Evolutionary conservation across 2,888 invertebrate species (phyloP).

Genomic region (Phalangium opilio): DNA sequence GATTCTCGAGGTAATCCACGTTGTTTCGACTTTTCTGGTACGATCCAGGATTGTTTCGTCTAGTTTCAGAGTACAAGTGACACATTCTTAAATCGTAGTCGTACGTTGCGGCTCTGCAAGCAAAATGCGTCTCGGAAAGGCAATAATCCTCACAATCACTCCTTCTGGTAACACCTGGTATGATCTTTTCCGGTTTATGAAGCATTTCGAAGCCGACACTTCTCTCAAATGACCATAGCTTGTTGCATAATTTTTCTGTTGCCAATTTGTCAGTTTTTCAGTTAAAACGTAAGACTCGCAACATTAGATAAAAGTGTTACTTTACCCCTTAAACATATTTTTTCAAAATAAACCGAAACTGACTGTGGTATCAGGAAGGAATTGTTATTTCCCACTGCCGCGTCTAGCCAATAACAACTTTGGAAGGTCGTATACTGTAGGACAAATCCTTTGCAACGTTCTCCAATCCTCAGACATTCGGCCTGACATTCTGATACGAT

Average conservation of each 20-base stretch:
- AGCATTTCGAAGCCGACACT: constrained; percentile 36
- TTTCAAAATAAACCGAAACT: constrained; percentile 21
- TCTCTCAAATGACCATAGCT: constrained; percentile 37
- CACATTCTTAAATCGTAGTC: constrained; percentile 34
- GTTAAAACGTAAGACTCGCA: neutral
- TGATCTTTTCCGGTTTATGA: constrained; percentile 34
- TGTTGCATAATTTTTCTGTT: constrained; percentile 25
- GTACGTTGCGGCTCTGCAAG: constrained; percentile 38
- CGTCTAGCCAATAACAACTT: constrained; percentile 32
- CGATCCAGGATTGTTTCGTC: constrained; percentile 35
- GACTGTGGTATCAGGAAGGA: constrained; percentile 20
- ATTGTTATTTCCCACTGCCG: constrained; percentile 29
- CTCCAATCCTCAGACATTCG: constrained; percentile 20
- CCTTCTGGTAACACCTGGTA: constrained; percentile 32
- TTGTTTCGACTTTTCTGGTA: constrained; percentile 21
- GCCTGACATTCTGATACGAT: constrained; percentile 19
- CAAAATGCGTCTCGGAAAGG: constrained; percentile 33
- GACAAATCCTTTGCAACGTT: constrained; percentile 19
- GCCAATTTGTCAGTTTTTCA: neutral
- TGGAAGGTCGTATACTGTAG: constrained; percentile 24
- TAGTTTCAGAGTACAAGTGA: constrained; percentile 36
- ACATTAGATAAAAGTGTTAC: neutral
- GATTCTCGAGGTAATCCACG: constrained; percentile 40
- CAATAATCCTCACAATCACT: constrained; percentile 38
- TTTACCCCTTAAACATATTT: constrained; percentile 21